A percentile compares a stretch with the other conserved stretches of the same genome.
Conservation (phyloP, 2,797 vertebrate genomes). For the Macropus fuliginosus region DNA sequence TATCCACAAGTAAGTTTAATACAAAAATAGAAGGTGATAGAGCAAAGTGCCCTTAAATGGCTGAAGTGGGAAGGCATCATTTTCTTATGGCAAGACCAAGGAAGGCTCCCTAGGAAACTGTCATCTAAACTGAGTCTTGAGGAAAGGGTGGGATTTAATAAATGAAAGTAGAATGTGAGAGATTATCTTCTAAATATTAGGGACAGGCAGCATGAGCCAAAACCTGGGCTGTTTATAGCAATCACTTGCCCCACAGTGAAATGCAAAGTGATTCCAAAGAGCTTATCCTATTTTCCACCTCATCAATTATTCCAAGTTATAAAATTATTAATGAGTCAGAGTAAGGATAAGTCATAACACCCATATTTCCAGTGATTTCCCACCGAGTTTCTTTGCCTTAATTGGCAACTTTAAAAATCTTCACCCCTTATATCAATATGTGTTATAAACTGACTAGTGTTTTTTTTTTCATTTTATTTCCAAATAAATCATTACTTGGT, state of each 20-base stretch:
- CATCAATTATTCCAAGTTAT: not conserved
- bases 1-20: not conserved
- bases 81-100: not conserved
- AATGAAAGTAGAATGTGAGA: not conserved
- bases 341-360: not conserved
- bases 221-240: not conserved
- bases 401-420: not conserved
- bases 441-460: not conserved
- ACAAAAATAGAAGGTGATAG: not conserved
- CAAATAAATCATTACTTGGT: not conserved
- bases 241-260: not conserved
- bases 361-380: not conserved
- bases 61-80: not conserved
- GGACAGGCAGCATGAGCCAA: not conserved
- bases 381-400: not conserved
- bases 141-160: not conserved
- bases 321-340: not conserved
- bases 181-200: not conserved
- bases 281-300: not conserved
- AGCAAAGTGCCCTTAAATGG: not conserved
- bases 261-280: not conserved
- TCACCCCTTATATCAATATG: not conserved
- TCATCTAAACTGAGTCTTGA: not conserved
- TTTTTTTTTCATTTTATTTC: not conserved
- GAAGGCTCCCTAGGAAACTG: not conserved